Base-by-base conservation (phyloP, 1,140 invertebrate species). In the Tetraneura akinire region DNA sequence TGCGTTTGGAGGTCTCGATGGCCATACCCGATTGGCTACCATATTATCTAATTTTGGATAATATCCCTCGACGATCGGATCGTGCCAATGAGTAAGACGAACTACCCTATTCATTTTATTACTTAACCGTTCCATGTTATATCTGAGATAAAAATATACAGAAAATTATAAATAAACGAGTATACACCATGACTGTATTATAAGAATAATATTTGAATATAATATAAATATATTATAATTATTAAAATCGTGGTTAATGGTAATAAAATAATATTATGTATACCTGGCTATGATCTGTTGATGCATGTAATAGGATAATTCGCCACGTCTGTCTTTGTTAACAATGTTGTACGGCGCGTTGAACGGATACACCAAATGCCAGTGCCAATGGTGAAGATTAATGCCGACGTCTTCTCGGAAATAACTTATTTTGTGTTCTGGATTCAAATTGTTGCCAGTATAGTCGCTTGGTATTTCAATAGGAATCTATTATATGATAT, bases 301-400 rank as follows among this genome's bases (percentile, higher is more conserved):
- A 85, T 93, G 91, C 91, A 92, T 92, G 83, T 92, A 92, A 82
- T 91, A 93, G 86, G 93, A 93, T 0, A 93, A 86, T 84, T 93
- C 92, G 2, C 92, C 92, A 21, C 91, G 87, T 42, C 92, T 85
- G 85, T 93, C 91, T 85, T 92, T 92, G 82, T 87, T 85, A 1
- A 92, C 91, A 68, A 92, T 88, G 53, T 85, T 80, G 1, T 60
- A 68, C 0, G 85, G 82, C n/a, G 83, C 86, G 23, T 85, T 84
- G 81, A 84, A 86, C n/a, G 87, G 86, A 83, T 86, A 87, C 1
- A 85, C 83, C 11, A 87, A 78, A 82, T 88, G 87, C 87, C 87
- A 88, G 82, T 95, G 93, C 93, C 93, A 96, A 84, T 96, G 92
- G 84, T 92, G 91, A 3, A 92, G 87, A 85, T 93, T 93, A 83